Conservation (phyloP, 2,888 invertebrate genomes). For the Lordiphosa fenestrarum region DNA sequence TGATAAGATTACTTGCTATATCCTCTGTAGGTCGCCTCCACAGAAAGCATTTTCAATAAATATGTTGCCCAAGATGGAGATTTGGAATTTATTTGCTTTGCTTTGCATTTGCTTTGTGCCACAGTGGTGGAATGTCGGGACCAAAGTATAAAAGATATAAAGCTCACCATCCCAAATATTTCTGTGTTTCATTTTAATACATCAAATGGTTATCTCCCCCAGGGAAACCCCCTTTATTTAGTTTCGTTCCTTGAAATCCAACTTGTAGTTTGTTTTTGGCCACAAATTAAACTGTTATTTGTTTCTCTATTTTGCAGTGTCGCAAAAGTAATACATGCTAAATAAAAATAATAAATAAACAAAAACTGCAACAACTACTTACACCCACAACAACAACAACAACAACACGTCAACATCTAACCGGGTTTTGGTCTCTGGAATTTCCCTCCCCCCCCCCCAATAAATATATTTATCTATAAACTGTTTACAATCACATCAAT, state of each 20-base stretch:
- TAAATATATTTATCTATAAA: slow-evolving; percentile 13
- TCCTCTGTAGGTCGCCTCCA: no score
- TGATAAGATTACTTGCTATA: no score
- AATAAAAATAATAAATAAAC: slow-evolving; percentile 44
- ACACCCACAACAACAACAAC: slow-evolving; percentile 54
- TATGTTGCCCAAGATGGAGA: no score
- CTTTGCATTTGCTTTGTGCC: no score
- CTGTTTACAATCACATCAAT: slow-evolving; percentile 34
- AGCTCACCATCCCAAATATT: no score
- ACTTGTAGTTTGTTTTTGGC: slow-evolving; percentile 24
- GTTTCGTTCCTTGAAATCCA: not conserved
- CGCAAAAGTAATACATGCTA: slow-evolving; percentile 74
- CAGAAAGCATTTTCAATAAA: no score
- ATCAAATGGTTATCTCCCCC: no score
- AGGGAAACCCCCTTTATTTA: no score
- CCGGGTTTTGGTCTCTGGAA: slow-evolving; percentile 51
- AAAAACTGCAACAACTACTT: slow-evolving; percentile 44
- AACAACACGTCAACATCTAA: slow-evolving; percentile 49
- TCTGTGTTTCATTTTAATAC: no score
- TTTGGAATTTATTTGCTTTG: no score
- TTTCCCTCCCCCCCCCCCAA: slow-evolving; percentile 4
- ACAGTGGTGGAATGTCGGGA: no score
- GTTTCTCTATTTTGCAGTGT: slow-evolving; percentile 78
- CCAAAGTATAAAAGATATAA: no score
- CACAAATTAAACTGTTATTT: slow-evolving; percentile 61